These are phyloP conservation scores for Clarias laeviceps DNA, from an alignment of 2,797 vertebrate species.

Conservation along the genomic window DNA sequence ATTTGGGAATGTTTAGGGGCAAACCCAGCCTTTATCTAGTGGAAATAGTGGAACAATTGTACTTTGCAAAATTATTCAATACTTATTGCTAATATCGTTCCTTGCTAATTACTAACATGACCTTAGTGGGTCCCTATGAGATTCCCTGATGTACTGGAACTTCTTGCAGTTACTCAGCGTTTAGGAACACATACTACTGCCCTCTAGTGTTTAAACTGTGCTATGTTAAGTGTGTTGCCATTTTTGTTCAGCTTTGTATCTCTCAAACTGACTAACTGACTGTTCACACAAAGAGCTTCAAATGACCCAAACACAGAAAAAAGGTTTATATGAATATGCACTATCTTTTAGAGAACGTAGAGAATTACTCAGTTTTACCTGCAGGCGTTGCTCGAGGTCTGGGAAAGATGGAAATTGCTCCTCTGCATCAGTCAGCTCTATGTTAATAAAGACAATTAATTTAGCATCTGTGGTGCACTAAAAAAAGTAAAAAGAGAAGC, in stretches of 20 bases:
- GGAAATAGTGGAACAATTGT: neutral
- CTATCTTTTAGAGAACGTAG: neutral
- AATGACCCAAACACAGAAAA: conserved; percentile 7
- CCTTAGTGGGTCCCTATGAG: neutral
- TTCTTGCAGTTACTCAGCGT: neutral
- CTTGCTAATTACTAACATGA: too few species aligned
- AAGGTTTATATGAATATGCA: neutral
- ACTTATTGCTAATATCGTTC: too few species aligned
- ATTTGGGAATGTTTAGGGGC: too few species aligned
- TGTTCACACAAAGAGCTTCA: neutral
- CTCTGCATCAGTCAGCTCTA: conserved; percentile 83
- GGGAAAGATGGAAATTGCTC: conserved; percentile 81
- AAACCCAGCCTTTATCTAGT: neutral
- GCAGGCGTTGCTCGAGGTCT: conserved; percentile 91
- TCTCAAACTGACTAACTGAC: neutral
- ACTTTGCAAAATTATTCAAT: neutral
- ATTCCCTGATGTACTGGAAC: neutral
- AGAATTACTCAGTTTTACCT: conserved; percentile 76
- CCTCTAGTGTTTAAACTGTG: conserved; percentile 41
- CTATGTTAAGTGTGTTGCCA: neutral
- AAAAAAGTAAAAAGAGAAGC: neutral
- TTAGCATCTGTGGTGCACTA: neutral
- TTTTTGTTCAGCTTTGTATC: neutral
- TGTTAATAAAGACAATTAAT: conserved; percentile 15
- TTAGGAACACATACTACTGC: conserved; percentile 13